Evolutionary conservation across 2,113 vertebrate species (phyloP).

Genomic region (Myiopsitta monachus): DNA sequence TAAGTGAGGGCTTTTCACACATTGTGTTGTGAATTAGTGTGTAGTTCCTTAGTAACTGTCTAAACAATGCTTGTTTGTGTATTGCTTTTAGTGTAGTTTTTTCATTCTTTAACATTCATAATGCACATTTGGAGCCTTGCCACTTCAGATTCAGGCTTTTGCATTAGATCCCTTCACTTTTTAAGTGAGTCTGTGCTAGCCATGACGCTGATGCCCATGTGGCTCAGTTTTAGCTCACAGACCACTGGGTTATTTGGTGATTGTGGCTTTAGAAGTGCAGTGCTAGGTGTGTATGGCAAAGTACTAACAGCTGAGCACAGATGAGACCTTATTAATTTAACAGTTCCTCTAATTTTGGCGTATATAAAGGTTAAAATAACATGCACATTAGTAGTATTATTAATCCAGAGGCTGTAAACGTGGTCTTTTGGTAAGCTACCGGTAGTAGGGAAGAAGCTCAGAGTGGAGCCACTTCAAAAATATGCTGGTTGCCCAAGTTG

Average conservation of each 20-base stretch:
- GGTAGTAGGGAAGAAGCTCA: not conserved
- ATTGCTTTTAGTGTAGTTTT: not conserved
- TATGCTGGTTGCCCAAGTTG: conserved; percentile 20
- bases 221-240: not conserved
- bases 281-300: not conserved
- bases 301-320: not conserved
- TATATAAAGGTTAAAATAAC: conserved; percentile 39
- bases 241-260: not conserved
- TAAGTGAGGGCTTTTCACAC: not conserved
- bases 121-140: not conserved
- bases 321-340: conserved; percentile 15
- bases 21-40: not conserved
- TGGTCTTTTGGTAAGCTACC: conserved; percentile 30
- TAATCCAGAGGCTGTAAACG: conserved; percentile 37
- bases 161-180: not conserved
- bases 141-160: not conserved
- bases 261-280: not conserved
- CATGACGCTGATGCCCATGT: fast-evolving
- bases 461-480: conserved; percentile 23
- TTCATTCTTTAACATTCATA: not conserved
- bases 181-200: not conserved
- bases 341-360: conserved; percentile 13
- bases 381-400: not conserved
- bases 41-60: not conserved
- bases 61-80: not conserved